Evolutionary conservation across 2,113 vertebrate species (phyloP), one percentile per base, ranked within the genome.

Genomic region (Rattus rattus): DNA sequence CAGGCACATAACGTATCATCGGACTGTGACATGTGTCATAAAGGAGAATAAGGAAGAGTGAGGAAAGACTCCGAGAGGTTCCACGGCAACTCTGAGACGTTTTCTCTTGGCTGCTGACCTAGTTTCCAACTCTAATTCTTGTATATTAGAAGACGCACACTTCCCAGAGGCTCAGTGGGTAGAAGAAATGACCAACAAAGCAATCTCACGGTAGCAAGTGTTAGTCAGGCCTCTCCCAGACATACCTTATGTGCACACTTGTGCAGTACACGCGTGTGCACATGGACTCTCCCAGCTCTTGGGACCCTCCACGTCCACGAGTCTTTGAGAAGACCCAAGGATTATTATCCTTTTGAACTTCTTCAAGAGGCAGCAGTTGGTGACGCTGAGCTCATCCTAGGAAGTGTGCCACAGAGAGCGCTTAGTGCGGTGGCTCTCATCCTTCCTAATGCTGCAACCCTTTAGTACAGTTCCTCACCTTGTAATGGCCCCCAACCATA

Each of bases 101-200:
- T 73, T 73, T 36, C 6, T 69, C 72, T 56, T 67, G 73, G 43
- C 56, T 52, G 79, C 24, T 88, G 75, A 85, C 36, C 75, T 93
- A 52, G 77, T 94, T 95, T 95, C 94, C 76, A 96, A 36, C n/a
- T 84, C 63, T 85, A 88, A 92, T 96, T 91, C 67, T 92, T 86
- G 19, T 72, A 54, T 95, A 43, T 89, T 72, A 87, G 83, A 94
- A 90, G n/a, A 56, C 33, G 30, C 67, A 61, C 65, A 54, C 20
- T 95, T 97, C 92, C 67, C n/a, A 88, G 86, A 89, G 83, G 59
- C 19, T 76, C 22, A 12, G 20, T 39, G 43, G 19, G 26, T 86
- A 70, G 49, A 84, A 92, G 63, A 84, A 93, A 93, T 89, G 59
- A 70, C 43, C n/a, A 81, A 61, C 3, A 6, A 6, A 88, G 30